Evolutionary conservation across 2,888 invertebrate species (phyloP).

Genomic region (Alcis repandata): DNA sequence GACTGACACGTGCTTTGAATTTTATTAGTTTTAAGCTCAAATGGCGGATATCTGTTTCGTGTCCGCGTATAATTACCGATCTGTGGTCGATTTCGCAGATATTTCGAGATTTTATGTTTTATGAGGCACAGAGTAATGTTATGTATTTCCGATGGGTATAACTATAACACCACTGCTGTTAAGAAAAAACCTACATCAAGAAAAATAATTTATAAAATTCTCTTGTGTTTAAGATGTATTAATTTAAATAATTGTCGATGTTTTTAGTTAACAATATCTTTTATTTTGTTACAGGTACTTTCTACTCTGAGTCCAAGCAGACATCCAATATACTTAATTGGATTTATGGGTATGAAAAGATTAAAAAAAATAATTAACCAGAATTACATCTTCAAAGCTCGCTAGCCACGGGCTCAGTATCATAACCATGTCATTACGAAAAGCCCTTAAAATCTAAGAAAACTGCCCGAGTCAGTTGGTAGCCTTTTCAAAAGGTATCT

Average conservation of each 20-base stretch:
- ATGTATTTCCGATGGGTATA: no score
- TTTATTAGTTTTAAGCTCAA: slow-evolving; percentile 32
- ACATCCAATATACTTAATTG: neutral
- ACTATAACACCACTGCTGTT: no score
- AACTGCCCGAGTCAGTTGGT: neutral
- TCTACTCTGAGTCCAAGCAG: neutral
- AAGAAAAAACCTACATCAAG: neutral
- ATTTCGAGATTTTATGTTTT: slow-evolving; percentile 7
- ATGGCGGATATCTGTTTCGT: slow-evolving; percentile 24
- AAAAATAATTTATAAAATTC: neutral
- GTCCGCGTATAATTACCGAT: slow-evolving; percentile 12
- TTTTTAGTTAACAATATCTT: slow-evolving; percentile 2
- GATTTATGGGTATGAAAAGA: slow-evolving; percentile 20
- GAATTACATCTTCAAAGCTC: no score
- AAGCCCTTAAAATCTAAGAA: neutral
- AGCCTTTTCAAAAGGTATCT: neutral
- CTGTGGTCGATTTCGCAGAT: neutral
- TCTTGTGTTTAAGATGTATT: neutral
- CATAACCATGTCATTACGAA: no score
- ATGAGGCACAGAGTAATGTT: neutral
- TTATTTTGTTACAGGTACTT: slow-evolving; percentile 35
- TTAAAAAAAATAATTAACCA: no score
- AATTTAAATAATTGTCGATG: neutral
- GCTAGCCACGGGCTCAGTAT: no score
- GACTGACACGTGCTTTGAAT: slow-evolving; percentile 40